Base-by-base conservation (phyloP, 2,113 vertebrate genomes). In the Pterocles gutturalis region DNA sequence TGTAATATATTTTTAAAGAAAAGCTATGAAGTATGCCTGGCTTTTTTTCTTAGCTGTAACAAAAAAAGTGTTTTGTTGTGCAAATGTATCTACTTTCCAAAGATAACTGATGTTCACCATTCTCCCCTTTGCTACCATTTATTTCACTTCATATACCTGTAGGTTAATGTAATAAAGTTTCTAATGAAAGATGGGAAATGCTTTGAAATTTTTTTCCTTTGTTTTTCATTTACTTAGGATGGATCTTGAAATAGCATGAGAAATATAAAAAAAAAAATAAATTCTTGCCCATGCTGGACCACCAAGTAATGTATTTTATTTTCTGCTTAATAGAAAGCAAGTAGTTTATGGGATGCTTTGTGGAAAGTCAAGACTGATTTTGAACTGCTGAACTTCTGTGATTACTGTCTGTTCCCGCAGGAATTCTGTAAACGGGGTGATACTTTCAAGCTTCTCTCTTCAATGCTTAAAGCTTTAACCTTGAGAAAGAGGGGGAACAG, bases 151-250 rank as follows among this genome's bases (percentile, higher is more conserved):
- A 96, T 71, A 53, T 93, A 62, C 91, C 75, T 97, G 81, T 97
- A 97, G 94, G 84, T 94, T 95, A 92, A 96, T 92, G 61, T 91
- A 98, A 98, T 98, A 98, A 98, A 98, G n/a, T 97, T 98, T 96
- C 87, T 96, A 97, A 96, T 95, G 26, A 96, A 97, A 92, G 69
- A 95, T 13, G 17, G 66, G 13, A 72, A 76, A 75, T 86, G 26
- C n/a, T 90, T 84, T 87, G 72, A 71, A 28, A 19, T 90, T 90
- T 67, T 84, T 36, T 64, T 49, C 3, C 3, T 73, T 53, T 91
- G 7, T 45, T 72, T 91, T 67, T 72, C 3, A 11, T 76, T 89
- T 73, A 26, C 15, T 48, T 53, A 18, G 1, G 0, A 20, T 55
- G 25, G 10, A 41, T 70, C 19, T 66, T 87, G 45, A 90, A 89